Evolutionary conservation across 1,140 invertebrate genomes (phyloP), one percentile per base, ranked within the genome.

Genomic region (Chironomus tepperi): DNA sequence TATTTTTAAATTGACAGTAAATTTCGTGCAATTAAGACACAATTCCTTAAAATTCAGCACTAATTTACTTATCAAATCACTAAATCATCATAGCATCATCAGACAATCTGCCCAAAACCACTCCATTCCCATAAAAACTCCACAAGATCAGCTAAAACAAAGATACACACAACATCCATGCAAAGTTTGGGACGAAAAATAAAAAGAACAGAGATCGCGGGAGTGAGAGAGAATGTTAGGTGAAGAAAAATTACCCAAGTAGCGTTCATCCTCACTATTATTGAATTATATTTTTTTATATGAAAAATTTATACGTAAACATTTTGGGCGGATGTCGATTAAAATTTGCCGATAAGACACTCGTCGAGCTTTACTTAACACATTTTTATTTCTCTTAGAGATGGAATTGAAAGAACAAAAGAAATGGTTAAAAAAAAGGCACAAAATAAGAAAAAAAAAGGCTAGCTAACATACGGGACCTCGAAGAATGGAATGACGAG

Each of bases 201-300:
- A n/a, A 57, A 12, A 57, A 47, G 15, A n/a, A n/a, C n/a, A n/a
- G n/a, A n/a, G n/a, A n/a, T n/a, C 12, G 10, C 12, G n/a, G 10
- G 10, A 57, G n/a, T n/a, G 47, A 57, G n/a, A 57, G 3, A 57
- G 12, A n/a, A 3, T 57, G 47, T 57, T 70, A 70, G 65, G 65
- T 70, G 65, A 70, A 70, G 65, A 70, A 70, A 70, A 70, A 70
- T 70, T 70, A 70, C 65, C 65, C 16, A 70, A 70, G 65, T 70
- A 70, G 65, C 65, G 65, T 67, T 67, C 64, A 70, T 70, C 65
- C 65, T 70, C 65, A 15, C 47, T 57, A 57, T 70, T 70, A 70
- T 70, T 70, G 65, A 70, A 70, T 70, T 57, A 57, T 57, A 57
- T 15, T 57, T 57, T 47, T 47, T 47, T 47, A 47, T 47, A 47